Evolutionary conservation across 2,797 vertebrate genomes (phyloP), one percentile per base, ranked within the genome.

Genomic region (Leptoclinus maculatus): DNA sequence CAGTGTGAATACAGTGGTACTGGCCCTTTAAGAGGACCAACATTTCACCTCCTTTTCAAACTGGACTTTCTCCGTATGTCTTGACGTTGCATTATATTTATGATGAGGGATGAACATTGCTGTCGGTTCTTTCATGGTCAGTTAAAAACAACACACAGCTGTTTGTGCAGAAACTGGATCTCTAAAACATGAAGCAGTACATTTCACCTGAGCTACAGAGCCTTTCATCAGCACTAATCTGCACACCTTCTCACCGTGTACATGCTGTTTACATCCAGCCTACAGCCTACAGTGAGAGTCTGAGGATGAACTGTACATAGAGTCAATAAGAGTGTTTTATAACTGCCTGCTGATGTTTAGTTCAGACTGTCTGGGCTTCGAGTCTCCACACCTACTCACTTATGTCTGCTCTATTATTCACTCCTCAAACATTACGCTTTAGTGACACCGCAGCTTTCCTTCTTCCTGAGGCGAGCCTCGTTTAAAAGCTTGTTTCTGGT

Each of bases 321-420:
- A n/a, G 39, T 77, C 59, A 38, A 38, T 74, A 70, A 78, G 58
- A 83, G 57, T 77, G 79, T 78, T 82, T 78, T 66, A 21, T 77
- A 67, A 77, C 3, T 1, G 66, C 27, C 43, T 63, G 66, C 29
- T 49, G 13, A 43, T 76, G 64, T 76, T 38, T 36, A 57, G 56
- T 60, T 77, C 66, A 51, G 66, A 25, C 56, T 58, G 74, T 63
- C 69, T 75, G 63, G 43, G 41, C 56, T 76, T 7, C 80, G 27
- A 34, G 45, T 51, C 49, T 78, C 12, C 13, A 66, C 73, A 57
- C 45, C 62, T 12, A 10, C 59, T 70, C 66, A 56, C 56, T 45
- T 41, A n/a, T 5, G 66, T 36, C 72, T 58, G 54, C 71, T 16
- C 38, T 64, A 14, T 49, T 17, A 29, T 38, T 64, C 47, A 32